Percentiles rank a stretch among this genome's conserved stretches.
Conservation (phyloP, 2,113 vertebrate genomes). For the Agapornis roseicollis region DNA sequence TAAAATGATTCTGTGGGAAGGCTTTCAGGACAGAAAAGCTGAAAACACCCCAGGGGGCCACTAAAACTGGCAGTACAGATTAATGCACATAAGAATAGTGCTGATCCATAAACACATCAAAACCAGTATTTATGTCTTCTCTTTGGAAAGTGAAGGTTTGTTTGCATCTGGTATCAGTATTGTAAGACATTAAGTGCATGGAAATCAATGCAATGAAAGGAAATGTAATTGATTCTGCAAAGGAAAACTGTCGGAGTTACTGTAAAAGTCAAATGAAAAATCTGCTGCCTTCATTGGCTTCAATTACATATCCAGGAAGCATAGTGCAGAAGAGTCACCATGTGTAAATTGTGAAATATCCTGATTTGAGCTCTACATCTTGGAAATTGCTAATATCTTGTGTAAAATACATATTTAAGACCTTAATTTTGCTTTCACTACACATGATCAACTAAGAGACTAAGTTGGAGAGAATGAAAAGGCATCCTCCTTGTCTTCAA, state of each 20-base stretch:
- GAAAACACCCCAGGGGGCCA: not conserved
- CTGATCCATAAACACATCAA: not conserved
- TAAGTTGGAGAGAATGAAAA: not conserved
- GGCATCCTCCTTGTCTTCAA: not conserved
- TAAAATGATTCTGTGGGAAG: not conserved
- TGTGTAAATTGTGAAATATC: not conserved
- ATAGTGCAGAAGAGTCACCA: not conserved
- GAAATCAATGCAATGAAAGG: not conserved
- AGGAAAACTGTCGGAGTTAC: not conserved
- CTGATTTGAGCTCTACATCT: not conserved
- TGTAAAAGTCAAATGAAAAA: not conserved
- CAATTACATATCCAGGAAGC: not conserved
- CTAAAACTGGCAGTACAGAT: not conserved
- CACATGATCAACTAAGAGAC: accelerated
- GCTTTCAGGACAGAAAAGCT: not conserved
- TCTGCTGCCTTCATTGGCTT: not conserved
- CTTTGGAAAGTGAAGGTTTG: not conserved
- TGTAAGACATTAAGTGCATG: not conserved
- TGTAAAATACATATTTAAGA: not conserved
- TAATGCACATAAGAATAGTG: accelerated
- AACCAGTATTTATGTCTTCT: not conserved
- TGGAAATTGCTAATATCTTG: not conserved
- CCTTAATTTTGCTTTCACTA: not conserved
- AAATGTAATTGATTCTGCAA: not conserved
- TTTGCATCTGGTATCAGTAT: not conserved